phyloP scores from a whole-genome alignment of 53 echinoderm and acorn worm species.

The Antedon mediterranea region DNA sequence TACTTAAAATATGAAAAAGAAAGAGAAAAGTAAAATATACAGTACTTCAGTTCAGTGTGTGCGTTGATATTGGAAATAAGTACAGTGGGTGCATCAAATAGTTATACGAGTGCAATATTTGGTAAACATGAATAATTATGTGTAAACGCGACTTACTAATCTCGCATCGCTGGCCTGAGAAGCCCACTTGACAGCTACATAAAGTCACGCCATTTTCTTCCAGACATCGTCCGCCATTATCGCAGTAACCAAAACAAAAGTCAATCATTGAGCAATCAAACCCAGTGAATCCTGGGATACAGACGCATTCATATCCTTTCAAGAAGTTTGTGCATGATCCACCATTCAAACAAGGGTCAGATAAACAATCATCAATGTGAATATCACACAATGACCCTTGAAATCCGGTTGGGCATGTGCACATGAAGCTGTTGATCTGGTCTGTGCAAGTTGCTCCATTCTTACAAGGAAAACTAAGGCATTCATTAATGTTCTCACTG shows the following conservation, averaged over 20 bases:
- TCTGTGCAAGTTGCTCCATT: background rate
- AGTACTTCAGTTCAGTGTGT: too few relatives aligned
- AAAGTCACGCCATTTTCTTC: background rate
- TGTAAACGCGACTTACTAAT: background rate
- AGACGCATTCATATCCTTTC: conserved; percentile 6
- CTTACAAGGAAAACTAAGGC: background rate
- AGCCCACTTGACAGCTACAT: background rate
- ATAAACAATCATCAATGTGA: conserved; percentile 7
- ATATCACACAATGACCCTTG: conserved; percentile 7
- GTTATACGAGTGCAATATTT: too few relatives aligned
- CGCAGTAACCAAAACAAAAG: background rate
- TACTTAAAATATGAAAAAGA: too few relatives aligned
- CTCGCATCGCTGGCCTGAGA: background rate
- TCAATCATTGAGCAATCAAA: background rate
- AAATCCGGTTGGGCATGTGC: background rate
- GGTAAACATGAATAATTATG: too few relatives aligned
- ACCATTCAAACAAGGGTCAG: conserved; percentile 13
- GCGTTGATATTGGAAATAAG: too few relatives aligned
- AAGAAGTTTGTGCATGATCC: conserved; percentile 2
- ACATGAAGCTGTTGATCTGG: background rate
- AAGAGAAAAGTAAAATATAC: too few relatives aligned
- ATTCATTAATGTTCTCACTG: background rate
- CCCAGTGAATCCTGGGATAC: conserved; percentile 13
- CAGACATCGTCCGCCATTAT: background rate
- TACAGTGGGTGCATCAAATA: too few relatives aligned